A percentile compares a stretch with the other conserved stretches of the same genome.
Evolutionary conservation across 2,888 invertebrate species (phyloP).

Genomic region (Pseudanteris insignis): DNA sequence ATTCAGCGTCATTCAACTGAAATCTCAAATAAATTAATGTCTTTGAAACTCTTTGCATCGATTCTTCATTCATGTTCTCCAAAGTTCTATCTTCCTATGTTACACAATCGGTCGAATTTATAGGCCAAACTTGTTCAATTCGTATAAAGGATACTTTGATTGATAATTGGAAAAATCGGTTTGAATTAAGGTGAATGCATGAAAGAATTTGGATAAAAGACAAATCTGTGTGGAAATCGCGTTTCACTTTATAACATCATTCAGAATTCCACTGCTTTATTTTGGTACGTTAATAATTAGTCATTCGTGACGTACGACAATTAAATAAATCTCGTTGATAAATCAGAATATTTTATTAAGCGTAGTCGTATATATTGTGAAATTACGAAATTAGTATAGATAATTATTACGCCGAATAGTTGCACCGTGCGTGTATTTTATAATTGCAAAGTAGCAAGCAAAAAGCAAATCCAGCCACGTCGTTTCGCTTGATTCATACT

Average conservation of each 20-base stretch:
- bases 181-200: too few species aligned
- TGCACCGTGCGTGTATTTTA: constrained; percentile 2
- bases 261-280: too few species aligned
- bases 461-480: constrained; percentile 19
- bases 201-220: too few species aligned
- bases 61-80: constrained; percentile 13
- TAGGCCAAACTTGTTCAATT: constrained; percentile 12
- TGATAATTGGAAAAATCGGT: too few species aligned
- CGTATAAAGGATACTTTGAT: too few species aligned
- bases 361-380: background rate
- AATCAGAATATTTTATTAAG: too few species aligned
- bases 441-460: constrained; percentile 8
- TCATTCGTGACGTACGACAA: too few species aligned
- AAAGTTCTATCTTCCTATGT: constrained; percentile 4
- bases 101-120: constrained; percentile 8
- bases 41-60: constrained; percentile 11
- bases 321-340: too few species aligned
- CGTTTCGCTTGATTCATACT: constrained; percentile 19
- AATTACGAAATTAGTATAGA: background rate
- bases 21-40: constrained; percentile 7
- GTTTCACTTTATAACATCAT: too few species aligned
- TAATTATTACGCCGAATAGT: constrained; percentile 4
- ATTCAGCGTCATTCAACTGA: constrained; percentile 1
- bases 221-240: too few species aligned
- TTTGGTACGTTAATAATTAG: too few species aligned